Evolutionary conservation across 2,113 vertebrate genomes (phyloP), one percentile per base, ranked within the genome.

Genomic region (Cephalopterus ornatus): DNA sequence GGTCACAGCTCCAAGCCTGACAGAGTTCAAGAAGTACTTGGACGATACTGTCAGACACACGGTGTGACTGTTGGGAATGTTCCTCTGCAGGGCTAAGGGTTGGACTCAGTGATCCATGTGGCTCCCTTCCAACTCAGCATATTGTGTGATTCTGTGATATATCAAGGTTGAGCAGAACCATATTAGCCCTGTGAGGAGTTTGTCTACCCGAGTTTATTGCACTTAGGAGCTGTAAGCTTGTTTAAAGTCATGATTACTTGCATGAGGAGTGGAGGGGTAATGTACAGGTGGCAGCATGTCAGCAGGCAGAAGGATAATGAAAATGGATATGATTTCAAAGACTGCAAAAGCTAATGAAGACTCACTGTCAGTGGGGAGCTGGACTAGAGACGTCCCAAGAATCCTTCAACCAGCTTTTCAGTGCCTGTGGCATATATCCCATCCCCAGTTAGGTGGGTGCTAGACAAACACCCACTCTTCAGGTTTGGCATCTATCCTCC

Each of bases 321-420:
- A 73, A 78, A 80, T 13, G 21, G 15, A 14, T 46, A 21, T 5
- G 9, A 28, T 71, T 86, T 86, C 39, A 58, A 83, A 46, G 63
- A 46, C 68, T 55, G 13, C 27, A 63, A 56, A 85, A 88, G 12
- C 7, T 58, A 24, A 20, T 6, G 4, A 18, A 18, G 28, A 24
- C 2, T 39, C n/a, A 27, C 8, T 41, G 13, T 41, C 41, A 74
- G n/a, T 7, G 17, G 0, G 2, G 14, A 2, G 12, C 9, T 63
- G 13, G 26, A 30, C 17, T 59, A 70, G 32, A 53, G n/a, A 42
- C 28, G 62, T 90, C 18, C 55, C 0, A 0, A 83, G 14, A 28
- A 63, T 16, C 16, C 23, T 49, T 23, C 37, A 52, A 41, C 5
- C 5, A 67, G 4, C 11, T 62, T 52, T 52, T 58, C n/a, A 20